Conservation (phyloP, 2,113 vertebrate genomes). For the Ciconia maguari region DNA sequence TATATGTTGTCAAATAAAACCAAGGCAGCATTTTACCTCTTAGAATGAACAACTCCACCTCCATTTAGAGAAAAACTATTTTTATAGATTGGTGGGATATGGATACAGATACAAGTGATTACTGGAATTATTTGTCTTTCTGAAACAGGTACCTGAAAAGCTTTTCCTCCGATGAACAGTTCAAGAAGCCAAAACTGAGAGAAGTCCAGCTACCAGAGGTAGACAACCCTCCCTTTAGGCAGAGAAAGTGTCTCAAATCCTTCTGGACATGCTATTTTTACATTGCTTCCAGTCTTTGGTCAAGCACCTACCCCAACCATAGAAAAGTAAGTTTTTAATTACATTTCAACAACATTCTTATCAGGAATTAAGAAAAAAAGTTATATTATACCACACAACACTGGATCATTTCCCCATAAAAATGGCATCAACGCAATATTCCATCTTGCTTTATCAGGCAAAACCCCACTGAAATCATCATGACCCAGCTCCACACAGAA, state of each 20-base stretch:
- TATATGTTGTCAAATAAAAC: not conserved
- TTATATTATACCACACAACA: not conserved
- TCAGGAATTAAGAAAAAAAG: not conserved
- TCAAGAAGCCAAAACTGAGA: not conserved
- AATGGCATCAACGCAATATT: not conserved
- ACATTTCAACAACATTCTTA: not conserved
- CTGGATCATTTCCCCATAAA: not conserved
- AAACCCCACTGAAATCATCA: not conserved
- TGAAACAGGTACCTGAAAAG: not conserved
- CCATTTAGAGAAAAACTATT: not conserved
- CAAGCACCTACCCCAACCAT: not conserved
- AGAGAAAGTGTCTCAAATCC: not conserved
- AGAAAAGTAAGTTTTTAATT: not conserved
- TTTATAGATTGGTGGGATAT: constrained; percentile 55
- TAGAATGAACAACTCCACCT: not conserved
- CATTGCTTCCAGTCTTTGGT: not conserved
- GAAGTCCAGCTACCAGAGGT: not conserved
- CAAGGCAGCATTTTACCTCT: not conserved
- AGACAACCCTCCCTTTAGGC: not conserved
- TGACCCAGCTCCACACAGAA: not conserved
- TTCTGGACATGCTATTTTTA: not conserved
- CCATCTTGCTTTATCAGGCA: not conserved
- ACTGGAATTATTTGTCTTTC: not conserved
- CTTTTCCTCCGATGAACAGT: not conserved
- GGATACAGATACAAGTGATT: constrained; percentile 45